Evolutionary conservation across 2,888 invertebrate species (phyloP), one percentile per base, ranked within the genome.

Genomic region (Lypha dubia): DNA sequence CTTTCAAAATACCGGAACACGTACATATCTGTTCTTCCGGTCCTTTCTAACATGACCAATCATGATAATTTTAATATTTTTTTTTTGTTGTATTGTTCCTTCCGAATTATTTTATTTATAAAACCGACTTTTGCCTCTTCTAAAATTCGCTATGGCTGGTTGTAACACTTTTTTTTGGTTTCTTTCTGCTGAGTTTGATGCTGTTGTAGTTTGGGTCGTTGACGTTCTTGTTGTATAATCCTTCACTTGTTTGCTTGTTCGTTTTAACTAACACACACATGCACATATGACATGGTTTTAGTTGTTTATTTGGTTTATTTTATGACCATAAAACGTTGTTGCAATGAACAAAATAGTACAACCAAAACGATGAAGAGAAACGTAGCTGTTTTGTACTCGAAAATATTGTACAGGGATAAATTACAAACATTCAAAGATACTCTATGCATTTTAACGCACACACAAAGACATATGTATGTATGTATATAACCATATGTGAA

Each of bases 221-320:
- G 17, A 9, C 15, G 60, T 74, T 28, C 5, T n/a, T 58, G 41
- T 24, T 38, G 13, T 73, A 44, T 62, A 67, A 62, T 44, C 53
- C 38, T 68, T 44, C 35, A 60, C n/a, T 68, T 51, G 60, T 32
- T 67, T 73, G 56, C 62, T 49, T 8, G 28, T 13, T 24, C 53
- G 44, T 62, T 38, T 60, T 44, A 28, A 17, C 53, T 35, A 20
- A 38, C 24, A 62, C 13, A 28, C 51, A 28, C 9, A 41, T 38
- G 41, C n/a, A 49, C 32, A 51, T 32, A 87, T 90, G 90, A 90
- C 90, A 89, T 89, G 89, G 87, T 90, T 90, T 71, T 88, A 88
- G 88, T 90, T 88, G 90, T 89, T 90, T 90, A 89, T 90, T 90
- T 90, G 90, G 90, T 90, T 89, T 90, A 90, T 90, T 90, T 90